These are phyloP conservation scores for Borostomias antarcticus DNA, from an alignment of 2,797 vertebrate genomes.

Conservation along the genomic window DNA sequence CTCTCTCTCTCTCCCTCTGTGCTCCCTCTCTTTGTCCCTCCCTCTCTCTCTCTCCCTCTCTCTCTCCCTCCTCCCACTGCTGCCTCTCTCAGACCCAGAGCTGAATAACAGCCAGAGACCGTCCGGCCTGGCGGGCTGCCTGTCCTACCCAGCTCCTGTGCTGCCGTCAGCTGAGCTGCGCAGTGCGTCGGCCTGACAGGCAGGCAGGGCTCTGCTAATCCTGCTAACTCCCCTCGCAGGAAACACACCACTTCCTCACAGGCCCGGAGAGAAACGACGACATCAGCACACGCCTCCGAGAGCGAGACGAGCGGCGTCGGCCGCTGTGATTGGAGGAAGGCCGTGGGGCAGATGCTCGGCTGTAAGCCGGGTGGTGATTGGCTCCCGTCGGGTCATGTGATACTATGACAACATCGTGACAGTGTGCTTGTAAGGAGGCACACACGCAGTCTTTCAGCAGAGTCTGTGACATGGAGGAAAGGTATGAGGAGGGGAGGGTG, in stretches of 20 bases:
- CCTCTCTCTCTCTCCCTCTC: conserved; percentile 4
- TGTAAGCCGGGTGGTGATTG: conserved; percentile 62
- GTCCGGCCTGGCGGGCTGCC: neutral
- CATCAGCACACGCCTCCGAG: conserved; percentile 46
- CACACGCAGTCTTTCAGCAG: conserved; percentile 60
- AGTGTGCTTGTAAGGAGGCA: conserved; percentile 46
- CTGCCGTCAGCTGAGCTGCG: conserved; percentile 55
- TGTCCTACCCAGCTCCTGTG: neutral
- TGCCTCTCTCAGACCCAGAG: neutral
- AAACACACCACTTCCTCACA: conserved; percentile 78
- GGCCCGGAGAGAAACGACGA: conserved; percentile 53
- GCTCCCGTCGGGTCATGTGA: conserved; percentile 65
- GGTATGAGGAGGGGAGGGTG: neutral
- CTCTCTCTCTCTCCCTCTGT: conserved; percentile 23
- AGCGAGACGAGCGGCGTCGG: conserved; percentile 50
- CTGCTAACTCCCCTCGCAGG: conserved; percentile 74
- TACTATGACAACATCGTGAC: conserved; percentile 44
- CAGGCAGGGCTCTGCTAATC: conserved; percentile 64
- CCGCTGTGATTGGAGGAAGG: conserved; percentile 64
- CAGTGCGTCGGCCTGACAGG: conserved; percentile 11
- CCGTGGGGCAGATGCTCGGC: conserved; percentile 60
- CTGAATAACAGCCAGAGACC: neutral
- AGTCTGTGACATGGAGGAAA: conserved; percentile 45
- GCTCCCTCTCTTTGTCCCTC: conserved; percentile 18
- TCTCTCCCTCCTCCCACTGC: neutral